Percentiles rank a stretch among this genome's conserved stretches.
Conservation (phyloP, 2,888 invertebrate species). For the Ligdia adustata region DNA sequence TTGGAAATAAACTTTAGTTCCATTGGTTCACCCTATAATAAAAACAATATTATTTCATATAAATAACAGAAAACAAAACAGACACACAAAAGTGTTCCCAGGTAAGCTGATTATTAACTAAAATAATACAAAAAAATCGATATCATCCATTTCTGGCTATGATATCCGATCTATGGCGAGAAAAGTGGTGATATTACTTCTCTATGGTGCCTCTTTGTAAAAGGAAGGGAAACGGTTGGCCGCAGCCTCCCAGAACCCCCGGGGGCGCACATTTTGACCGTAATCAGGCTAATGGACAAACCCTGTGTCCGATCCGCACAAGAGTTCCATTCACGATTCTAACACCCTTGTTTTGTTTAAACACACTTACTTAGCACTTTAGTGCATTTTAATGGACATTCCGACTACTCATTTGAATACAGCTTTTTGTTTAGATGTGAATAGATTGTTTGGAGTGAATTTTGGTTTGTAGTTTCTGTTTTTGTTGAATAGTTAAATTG, state of each 20-base stretch:
- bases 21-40: too few relatives aligned
- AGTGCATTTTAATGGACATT: slow-evolving; percentile 45
- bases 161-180: too few relatives aligned
- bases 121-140: too few relatives aligned
- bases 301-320: slow-evolving; percentile 69
- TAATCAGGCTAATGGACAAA: slow-evolving; percentile 79
- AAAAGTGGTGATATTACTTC: too few relatives aligned
- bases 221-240: slow-evolving; percentile 56
- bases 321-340: slow-evolving; percentile 66
- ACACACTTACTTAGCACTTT: slow-evolving; percentile 57
- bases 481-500: too few relatives aligned
- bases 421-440: slow-evolving; percentile 17
- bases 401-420: slow-evolving; percentile 33
- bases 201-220: slow-evolving; percentile 43
- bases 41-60: too few relatives aligned
- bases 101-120: too few relatives aligned
- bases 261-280: slow-evolving; percentile 73
- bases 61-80: too few relatives aligned
- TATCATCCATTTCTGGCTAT: too few relatives aligned
- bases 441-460: neutral
- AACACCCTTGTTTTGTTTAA: slow-evolving; percentile 67
- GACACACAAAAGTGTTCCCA: too few relatives aligned
- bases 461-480: neutral
- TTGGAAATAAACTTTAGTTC: too few relatives aligned
- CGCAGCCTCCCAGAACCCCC: slow-evolving; percentile 64